Conservation (phyloP, 2,888 invertebrate species). For the Portevinia maculata region DNA sequence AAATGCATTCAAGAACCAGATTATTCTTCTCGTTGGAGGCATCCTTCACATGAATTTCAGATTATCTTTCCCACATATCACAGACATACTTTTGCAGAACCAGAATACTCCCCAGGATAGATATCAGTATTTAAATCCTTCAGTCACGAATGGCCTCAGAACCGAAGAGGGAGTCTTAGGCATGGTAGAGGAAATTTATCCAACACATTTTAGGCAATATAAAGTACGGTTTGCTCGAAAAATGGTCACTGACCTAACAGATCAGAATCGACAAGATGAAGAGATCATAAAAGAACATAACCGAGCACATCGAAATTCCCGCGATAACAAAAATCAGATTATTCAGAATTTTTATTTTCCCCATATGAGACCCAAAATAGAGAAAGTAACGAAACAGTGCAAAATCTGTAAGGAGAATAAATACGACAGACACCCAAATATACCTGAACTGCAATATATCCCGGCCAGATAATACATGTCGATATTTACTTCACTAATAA, state of each 20-base stretch:
- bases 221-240: slow-evolving; percentile 3
- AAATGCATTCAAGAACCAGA: no score
- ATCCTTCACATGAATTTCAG: not conserved
- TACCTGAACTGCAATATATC: slow-evolving; percentile 1
- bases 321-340: slow-evolving; percentile 15
- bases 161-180: not conserved
- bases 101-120: not conserved
- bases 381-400: not conserved
- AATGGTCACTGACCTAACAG: slow-evolving; percentile 8
- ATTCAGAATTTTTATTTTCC: slow-evolving; percentile 6
- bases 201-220: not conserved
- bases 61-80: slow-evolving; percentile 7
- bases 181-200: not conserved
- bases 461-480: slow-evolving; percentile 6
- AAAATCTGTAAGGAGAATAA: slow-evolving; percentile 12
- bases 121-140: not conserved
- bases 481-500: slow-evolving; percentile 12
- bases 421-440: slow-evolving; percentile 4
- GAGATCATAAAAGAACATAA: slow-evolving; percentile 23
- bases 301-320: slow-evolving; percentile 19
- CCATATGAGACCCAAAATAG: slow-evolving; percentile 1
- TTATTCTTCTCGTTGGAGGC: no score
- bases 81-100: not conserved
- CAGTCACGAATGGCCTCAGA: slow-evolving; percentile 9
- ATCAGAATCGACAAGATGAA: not conserved